Conservation (phyloP, 1,140 invertebrate species). For the Ceratosolen solmsi region DNA sequence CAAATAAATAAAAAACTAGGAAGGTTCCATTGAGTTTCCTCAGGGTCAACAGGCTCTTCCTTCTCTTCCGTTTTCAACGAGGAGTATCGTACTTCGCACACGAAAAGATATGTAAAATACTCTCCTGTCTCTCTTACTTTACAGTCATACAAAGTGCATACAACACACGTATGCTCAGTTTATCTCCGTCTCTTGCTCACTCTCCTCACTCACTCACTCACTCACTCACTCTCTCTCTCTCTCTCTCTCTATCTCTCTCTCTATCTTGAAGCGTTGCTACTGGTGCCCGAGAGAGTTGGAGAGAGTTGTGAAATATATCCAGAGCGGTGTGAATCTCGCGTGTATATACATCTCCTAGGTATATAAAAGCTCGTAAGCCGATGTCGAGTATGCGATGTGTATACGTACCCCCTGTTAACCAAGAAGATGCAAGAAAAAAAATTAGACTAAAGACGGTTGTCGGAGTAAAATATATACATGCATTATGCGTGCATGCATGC, state of each 20-base stretch:
- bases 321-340: neutral
- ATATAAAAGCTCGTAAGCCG: neutral
- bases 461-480: neutral
- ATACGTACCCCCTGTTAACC: constrained; percentile 18
- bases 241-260: too few relatives aligned
- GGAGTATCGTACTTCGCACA: neutral
- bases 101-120: constrained; percentile 7
- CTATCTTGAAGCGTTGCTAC: neutral
- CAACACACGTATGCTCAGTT: neutral
- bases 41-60: too few relatives aligned
- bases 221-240: too few relatives aligned
- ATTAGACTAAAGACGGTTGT: neutral
- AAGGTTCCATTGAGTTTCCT: neutral
- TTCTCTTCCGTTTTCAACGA: neutral
- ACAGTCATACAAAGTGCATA: neutral
- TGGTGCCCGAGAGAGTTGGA: constrained; percentile 6
- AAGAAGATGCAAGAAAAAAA: constrained; percentile 7
- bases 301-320: constrained; percentile 33
- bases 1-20: neutral
- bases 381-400: neutral
- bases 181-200: neutral
- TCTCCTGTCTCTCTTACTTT: neutral
- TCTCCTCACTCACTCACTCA: too few relatives aligned
- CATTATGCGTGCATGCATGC: too few relatives aligned
- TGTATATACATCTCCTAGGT: neutral